Percentiles rank a stretch among this genome's conserved stretches.
Evolutionary conservation across 2,797 vertebrate genomes (phyloP).

Genomic region (Dryobates pubescens): DNA sequence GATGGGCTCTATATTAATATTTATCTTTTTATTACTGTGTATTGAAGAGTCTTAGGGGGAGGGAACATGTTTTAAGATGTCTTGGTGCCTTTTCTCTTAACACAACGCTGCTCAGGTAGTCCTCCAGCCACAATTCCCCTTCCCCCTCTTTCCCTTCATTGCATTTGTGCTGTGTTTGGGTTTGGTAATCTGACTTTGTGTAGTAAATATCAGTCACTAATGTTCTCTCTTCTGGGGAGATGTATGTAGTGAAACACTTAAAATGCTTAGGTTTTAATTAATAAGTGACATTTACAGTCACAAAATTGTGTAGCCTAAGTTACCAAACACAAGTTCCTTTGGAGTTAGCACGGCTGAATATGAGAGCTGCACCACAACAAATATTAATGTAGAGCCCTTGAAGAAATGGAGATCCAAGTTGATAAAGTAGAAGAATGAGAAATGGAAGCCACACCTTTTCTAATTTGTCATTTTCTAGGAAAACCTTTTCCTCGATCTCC

Average conservation of each 20-base stretch:
- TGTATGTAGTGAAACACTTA: not conserved
- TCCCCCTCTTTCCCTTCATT: not conserved
- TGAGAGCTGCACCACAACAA: conserved; percentile 67
- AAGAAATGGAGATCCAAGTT: conserved; percentile 40
- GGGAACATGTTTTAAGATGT: conserved; percentile 36
- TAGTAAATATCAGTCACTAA: not conserved
- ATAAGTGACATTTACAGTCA: not conserved
- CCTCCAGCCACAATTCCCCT: not conserved
- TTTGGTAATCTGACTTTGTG: conserved; percentile 5
- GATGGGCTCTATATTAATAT: conserved; percentile 86
- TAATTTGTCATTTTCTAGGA: not conserved
- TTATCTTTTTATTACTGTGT: conserved; percentile 72
- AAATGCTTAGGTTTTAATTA: not conserved
- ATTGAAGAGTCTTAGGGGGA: conserved; percentile 58
- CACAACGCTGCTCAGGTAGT: conserved; percentile 23
- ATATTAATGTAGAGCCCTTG: conserved; percentile 83
- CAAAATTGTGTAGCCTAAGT: not conserved
- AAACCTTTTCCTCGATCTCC: not conserved
- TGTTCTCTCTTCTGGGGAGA: not conserved
- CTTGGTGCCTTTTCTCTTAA: conserved; percentile 33
- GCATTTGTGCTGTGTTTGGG: conserved; percentile 11
- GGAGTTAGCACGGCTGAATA: conserved; percentile 31
- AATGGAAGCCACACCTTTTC: not conserved
- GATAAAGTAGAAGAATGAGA: conserved; percentile 9
- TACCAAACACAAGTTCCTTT: not conserved